Base-by-base conservation (phyloP, 2,888 invertebrate genomes). In the Pecten maximus region DNA sequence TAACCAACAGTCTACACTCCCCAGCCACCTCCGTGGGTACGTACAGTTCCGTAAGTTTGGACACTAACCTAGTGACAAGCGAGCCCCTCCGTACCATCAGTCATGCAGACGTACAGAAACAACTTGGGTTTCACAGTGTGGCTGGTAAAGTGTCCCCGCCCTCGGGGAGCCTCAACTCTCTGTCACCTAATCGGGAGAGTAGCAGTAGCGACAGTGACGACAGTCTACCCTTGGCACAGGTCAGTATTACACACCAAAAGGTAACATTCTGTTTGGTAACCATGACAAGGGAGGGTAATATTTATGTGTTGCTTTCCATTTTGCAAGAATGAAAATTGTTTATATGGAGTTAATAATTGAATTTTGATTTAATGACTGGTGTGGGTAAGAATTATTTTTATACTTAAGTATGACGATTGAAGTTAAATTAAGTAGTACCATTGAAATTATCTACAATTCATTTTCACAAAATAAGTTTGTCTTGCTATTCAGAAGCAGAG, bases 171-270 rank as follows among this genome's bases (percentile, higher is more conserved):
- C 94, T 94, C 40, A 94, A 92, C 40, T 95, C 94, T n/a, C 94
- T 95, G n/a, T 96, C 95, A 97, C 98, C 91, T 96, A 97, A 95
- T 97, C 97, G 96, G 97, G 98, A 97, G 89, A 98, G 98, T 54
- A 98, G 98, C 48, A 98, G 98, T 97, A 98, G 98, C 96, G 98
- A 98, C 96, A 98, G 98, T 94, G 98, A 98, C 98, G 97, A 98
- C 98, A 96, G 95, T 92, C 94, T 96, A 35, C 96, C 96, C 19
- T 91, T 96, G 40, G 95, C 96, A 50, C 96, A 96, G 96, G 96
- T 96, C 89, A 94, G 93, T 90, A 3, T 28, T 40, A 28, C 35
- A n/a, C 23, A 54, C 48, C 16, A 48, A 10, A 48, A 48, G 6
- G n/a, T n/a, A 4, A 48, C 10, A 8, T 1, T 4, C 48, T 16